Percentiles rank a stretch among this genome's conserved stretches.
Evolutionary conservation across 2,888 invertebrate species (phyloP).

Genomic region (Leptothorax acervorum): DNA sequence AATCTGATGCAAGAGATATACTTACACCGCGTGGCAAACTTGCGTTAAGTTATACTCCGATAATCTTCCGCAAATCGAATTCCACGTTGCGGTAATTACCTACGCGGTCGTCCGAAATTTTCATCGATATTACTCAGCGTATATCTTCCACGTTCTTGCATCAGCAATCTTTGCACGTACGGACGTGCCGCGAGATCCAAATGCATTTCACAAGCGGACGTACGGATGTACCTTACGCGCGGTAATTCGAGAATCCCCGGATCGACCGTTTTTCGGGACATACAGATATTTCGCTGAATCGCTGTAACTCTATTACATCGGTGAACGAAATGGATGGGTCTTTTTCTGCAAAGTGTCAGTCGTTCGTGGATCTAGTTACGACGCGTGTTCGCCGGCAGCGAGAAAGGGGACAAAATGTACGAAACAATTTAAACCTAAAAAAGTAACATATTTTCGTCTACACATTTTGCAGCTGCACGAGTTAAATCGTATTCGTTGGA

Average conservation of each 20-base stretch:
- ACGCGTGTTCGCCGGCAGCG: neutral
- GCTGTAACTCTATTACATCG: constrained; percentile 48
- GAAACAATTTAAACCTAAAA: constrained; percentile 31
- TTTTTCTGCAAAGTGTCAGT: constrained; percentile 44
- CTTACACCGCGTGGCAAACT: neutral
- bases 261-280: constrained; percentile 14
- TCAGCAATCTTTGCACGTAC: constrained; percentile 24
- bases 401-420: constrained; percentile 13
- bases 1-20: neutral
- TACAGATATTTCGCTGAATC: constrained; percentile 42
- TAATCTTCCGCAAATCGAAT: constrained; percentile 5
- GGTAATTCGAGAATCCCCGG: constrained; percentile 16
- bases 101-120: neutral
- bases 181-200: constrained; percentile 6
- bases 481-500: neutral
- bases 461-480: constrained; percentile 4
- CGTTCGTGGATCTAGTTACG: constrained; percentile 36
- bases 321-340: constrained; percentile 30
- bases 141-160: constrained; percentile 1
- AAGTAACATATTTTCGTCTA: neutral
- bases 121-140: neutral
- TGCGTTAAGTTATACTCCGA: neutral
- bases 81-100: neutral
- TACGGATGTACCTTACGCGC: constrained; percentile 6
- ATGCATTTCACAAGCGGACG: neutral